Evolutionary conservation across 2,113 vertebrate species (phyloP).

Genomic region (Trachemys scripta): DNA sequence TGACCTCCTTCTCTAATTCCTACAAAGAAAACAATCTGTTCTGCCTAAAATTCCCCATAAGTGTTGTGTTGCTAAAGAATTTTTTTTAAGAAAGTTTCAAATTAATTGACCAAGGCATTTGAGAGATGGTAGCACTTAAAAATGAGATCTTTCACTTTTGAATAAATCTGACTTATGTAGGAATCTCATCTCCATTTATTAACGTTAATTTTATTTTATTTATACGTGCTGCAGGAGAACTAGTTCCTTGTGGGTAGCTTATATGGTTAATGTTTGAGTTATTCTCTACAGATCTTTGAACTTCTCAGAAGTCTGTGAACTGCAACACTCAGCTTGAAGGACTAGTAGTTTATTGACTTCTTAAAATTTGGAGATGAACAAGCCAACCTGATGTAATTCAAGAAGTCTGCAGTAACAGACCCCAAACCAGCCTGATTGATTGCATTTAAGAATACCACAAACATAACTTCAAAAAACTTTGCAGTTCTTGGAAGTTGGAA

Average conservation of each 20-base stretch:
- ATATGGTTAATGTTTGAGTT: neutral
- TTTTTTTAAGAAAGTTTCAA: neutral
- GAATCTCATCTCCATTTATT: neutral
- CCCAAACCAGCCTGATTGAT: neutral
- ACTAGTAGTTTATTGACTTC: neutral
- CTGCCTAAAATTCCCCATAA: neutral
- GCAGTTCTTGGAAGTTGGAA: neutral
- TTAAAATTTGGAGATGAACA: neutral
- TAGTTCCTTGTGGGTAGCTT: neutral
- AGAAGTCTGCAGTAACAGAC: neutral
- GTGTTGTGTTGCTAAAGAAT: neutral
- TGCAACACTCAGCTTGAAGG: neutral
- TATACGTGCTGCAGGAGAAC: neutral
- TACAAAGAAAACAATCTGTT: neutral
- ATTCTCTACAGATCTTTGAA: neutral
- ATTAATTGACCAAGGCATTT: neutral
- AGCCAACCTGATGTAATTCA: neutral
- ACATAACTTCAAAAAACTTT: neutral
- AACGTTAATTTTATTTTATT: neutral
- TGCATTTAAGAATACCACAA: neutral
- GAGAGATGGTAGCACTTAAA: neutral
- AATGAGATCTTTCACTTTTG: neutral
- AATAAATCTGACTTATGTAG: neutral
- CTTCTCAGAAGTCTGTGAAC: neutral
- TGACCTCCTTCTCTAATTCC: fast-evolving